Evolutionary conservation across 1,140 invertebrate genomes (phyloP), one percentile per base, ranked within the genome.

Genomic region (Drosophila pseudoananassae): DNA sequence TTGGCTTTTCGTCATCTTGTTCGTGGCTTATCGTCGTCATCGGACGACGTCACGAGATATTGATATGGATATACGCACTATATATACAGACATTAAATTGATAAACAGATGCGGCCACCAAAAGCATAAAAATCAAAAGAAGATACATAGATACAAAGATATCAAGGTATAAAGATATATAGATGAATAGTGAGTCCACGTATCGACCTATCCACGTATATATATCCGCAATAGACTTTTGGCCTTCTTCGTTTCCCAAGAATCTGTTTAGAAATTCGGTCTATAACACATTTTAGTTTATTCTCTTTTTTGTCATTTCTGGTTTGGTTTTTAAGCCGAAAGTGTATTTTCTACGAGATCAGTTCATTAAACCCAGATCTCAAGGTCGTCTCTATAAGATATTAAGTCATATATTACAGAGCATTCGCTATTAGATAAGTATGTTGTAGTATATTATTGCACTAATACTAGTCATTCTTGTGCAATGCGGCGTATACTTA

Each of bases 11-110:
- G 59, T 45, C 45, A 55, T 77, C 38, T 36, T 25, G 61, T 63
- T 69, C 59, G 61, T 38, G 33, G 33, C 33, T 60, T 53, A 61
- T 77, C 60, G 47, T 47, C 54, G 57, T 81, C 78, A 63, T 76
- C 38, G 47, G 53, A 43, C 60, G 60, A 84, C 76, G 80, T 85
- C 76, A 80, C 72, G 23, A 59, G 46, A 68, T 43, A 57, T 40
- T 40, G 14, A 36, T 38, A 54, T 49, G 25, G 4, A 43, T 38
- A 14, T 23, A n/a, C 31, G 10, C 17, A 20, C 2, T 7, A 9
- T 23, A 9, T 47, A 29, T 7, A 23, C 7, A 56, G 4, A 12
- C 23, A 12, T 53, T 53, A 43, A 74, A 55, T 58, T 54, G 17
- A 45, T 54, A 40, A 49, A 50, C 45, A 66, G 45, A 63, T 51